Evolutionary conservation across 2,888 invertebrate genomes (phyloP), one percentile per base, ranked within the genome.

Genomic region (Leptodirus hochenwartii): DNA sequence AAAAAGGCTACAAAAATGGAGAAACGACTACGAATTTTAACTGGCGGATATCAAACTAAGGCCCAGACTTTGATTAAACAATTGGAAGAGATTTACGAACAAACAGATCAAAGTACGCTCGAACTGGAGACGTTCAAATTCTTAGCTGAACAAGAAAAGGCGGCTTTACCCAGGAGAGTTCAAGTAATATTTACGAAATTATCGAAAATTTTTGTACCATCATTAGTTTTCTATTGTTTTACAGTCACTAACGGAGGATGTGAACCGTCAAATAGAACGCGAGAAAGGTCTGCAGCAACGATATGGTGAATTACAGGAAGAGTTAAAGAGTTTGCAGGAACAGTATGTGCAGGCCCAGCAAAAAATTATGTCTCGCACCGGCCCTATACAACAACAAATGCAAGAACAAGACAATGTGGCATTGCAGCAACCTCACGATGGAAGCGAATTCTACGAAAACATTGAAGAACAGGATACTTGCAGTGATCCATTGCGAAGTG

Each of bases 1-100:
- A 96, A 95, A 56, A 72, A 79, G 33, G 95, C 96, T 29, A 87
- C 88, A 0, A 98, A 95, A 59, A 78, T 93, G 66, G 98, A 99
- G 55, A 96, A 95, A 56, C 96, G 93, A 58, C 59, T 98, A 15
- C 79, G 91, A 56, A 81, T 96, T 32, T 62, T 96, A n/a, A 80
- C 95, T 4, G 95, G 82, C 5, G 87, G 88, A 5, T 90, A 88
- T 57, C 82, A 84, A 59, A 49, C 53, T 2, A 44, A 48, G 23
- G 78, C 85, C 2, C 87, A 90, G 43, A 77, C 77, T 2, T 59
- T 93, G 13, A 69, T 82, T 13, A 91, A 93, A 54, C 90, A 88
- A 49, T 63, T 81, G 37, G 76, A 79, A 43, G 87, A 87, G 47
- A 57, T 87, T 10, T 75, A 76, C 46, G 87, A 90, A 38, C 90